Evolutionary conservation across 92 coral and sea anemone genomes (phyloP), one percentile per base, ranked within the genome.

Genomic region (Pocillopora meandrina): DNA sequence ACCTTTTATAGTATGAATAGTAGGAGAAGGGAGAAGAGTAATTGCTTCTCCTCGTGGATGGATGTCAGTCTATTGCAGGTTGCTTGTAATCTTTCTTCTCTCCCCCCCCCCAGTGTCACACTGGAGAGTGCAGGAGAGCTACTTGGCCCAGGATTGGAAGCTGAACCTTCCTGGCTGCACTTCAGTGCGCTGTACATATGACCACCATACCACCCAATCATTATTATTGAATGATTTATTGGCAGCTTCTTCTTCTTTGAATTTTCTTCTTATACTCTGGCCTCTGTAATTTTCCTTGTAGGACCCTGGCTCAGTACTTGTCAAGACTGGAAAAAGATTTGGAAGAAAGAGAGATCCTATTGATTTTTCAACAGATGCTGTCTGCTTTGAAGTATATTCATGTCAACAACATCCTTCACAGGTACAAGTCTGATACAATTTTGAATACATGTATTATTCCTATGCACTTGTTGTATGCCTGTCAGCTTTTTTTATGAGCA

Each of bases 311-410:
- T 19, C 99, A 96, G 62, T 84, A 94, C 82, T 84, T 96, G 87
- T 71, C 93, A 18, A 91, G 90, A 59, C 82, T 94, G 59, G 99
- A 96, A 17, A 91, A 90, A 59, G 99, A 96, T 83, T 89, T 96
- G 99, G 99, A 96, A 77, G 99, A 96, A 78, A 87, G 92, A 57
- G 99, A 96, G 42, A 96, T 92, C 75, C 82, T 96, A 26, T 74
- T 83, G 16, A 92, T 91, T 85, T 96, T 94, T 75, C 95, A 96
- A 56, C 96, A 96, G 84, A 96, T 96, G 99, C 87, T 89, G 13
- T 95, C 98, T 20, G 99, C 99, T 14, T 87, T 96, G 80, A 93
- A 92, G 65, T 96, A 95, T 85, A 96, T 96, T 82, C 99, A 96
- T 71, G 90, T 89, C 31, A 93, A 95, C 74, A 94, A 94, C 76